Evolutionary conservation across 2,113 vertebrate species (phyloP), one percentile per base, ranked within the genome.

Genomic region (Galemys pyrenaicus): DNA sequence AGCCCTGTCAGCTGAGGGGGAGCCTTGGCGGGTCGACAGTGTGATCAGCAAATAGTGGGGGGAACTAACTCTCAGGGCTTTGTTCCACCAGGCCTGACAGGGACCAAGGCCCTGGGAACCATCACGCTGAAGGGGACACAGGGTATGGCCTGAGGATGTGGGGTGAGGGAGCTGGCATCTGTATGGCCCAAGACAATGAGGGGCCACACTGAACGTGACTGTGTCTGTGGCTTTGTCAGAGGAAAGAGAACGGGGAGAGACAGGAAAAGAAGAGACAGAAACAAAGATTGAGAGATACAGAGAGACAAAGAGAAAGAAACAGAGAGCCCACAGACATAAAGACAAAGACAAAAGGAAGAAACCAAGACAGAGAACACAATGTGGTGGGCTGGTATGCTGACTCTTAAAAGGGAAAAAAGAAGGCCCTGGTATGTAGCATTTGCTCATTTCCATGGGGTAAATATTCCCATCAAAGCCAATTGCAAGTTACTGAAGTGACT

Each of bases 391-490:
- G 49, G 58, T 67, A 56, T 28, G 71, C 37, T 51, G 68, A 62
- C 65, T 71, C 85, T 60, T 44, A 41, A 19, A 0, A 51, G 9
- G 65, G 65, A 79, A 32, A 71, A 71, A 79, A 67, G 77, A 65
- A n/a, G 28, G 32, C 17, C 87, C 80, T 75, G 75, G 77, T 79
- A 8, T 73, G 54, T 64, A 67, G 20, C 82, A 68, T 89, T 93
- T 93, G 67, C 87, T 95, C 80, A 96, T 94, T 90, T 95, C 77
- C 15, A 5, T 77, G 49, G 87, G 73, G 77, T 90, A 84, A 87
- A 81, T 93, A 89, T 71, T 89, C 87, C 93, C 92, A 60, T 54
- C 37, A 62, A 78, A 80, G 64, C 62, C 30, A 56, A 96, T 93
- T 95, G 84, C 92, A 51, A 92, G 91, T 78, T 68, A 84, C 41